These are phyloP conservation scores for Caradrina kadenii DNA, from an alignment of 2,888 invertebrate species.

Conservation along the genomic window DNA sequence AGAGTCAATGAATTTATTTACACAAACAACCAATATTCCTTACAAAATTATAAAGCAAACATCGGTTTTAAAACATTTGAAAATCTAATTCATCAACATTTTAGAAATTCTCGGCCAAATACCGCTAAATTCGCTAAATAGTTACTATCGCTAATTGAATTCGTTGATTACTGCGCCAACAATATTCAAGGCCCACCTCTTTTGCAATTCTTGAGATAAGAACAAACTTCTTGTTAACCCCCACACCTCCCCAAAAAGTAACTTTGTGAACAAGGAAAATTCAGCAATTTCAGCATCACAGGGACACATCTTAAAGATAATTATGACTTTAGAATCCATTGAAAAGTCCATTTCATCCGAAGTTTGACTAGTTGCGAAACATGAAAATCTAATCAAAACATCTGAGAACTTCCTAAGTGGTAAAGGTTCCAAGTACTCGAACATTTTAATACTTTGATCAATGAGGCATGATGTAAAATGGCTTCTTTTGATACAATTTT, in stretches of 20 bases:
- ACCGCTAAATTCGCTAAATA: conserved; percentile 34
- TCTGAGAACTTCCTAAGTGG: conserved; percentile 66
- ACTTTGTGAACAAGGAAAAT: conserved; percentile 59
- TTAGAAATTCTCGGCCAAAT: conserved; percentile 13
- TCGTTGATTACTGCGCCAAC: conserved; percentile 42
- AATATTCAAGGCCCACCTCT: conserved; percentile 42
- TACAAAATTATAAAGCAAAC: not conserved
- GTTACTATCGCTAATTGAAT: conserved; percentile 52
- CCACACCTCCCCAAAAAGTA: conserved; percentile 47
- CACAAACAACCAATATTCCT: not conserved
- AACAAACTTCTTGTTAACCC: conserved; percentile 61
- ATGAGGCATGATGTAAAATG: conserved; percentile 67
- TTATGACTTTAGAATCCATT: conserved; percentile 62
- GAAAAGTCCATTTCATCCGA: conserved; percentile 63
- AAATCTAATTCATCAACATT: conserved; percentile 28
- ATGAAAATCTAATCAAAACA: conserved; percentile 79
- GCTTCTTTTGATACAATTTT: conserved; percentile 68
- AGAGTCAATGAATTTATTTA: not conserved
- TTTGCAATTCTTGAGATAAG: conserved; percentile 47
- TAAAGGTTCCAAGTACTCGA: conserved; percentile 57
- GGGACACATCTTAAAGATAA: conserved; percentile 62
- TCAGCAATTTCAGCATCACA: conserved; percentile 53
- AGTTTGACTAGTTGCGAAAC: conserved; percentile 64
- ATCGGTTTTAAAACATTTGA: conserved; percentile 3
- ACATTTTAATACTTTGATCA: conserved; percentile 75